These are phyloP conservation scores for Apamea sordens DNA, from an alignment of 2,888 invertebrate genomes.

Conservation along the genomic window DNA sequence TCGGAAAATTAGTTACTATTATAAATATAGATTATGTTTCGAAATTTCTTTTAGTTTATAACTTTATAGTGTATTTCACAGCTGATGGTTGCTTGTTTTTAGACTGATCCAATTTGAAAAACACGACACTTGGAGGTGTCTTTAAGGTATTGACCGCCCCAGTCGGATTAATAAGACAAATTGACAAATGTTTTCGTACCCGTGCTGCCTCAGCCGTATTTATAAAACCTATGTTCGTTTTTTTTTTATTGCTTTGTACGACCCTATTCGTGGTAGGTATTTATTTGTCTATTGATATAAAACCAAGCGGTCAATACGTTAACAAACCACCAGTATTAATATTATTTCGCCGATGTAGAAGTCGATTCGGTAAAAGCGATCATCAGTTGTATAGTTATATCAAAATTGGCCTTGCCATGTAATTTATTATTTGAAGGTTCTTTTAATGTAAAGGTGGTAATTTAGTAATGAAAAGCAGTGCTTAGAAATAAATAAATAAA, in stretches of 20 bases:
- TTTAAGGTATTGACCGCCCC: not conserved
- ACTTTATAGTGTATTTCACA: conserved; percentile 50
- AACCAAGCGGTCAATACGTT: conserved; percentile 1
- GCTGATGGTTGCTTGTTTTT: conserved; percentile 62
- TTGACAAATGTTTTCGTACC: not conserved
- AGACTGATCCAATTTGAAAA: conserved; percentile 55
- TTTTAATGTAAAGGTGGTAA: conserved; percentile 80
- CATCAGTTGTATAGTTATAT: conserved; percentile 65
- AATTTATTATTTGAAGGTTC: conserved; percentile 78
- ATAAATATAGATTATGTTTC: conserved; percentile 63
- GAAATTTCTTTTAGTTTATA: conserved; percentile 60
- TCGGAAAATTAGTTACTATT: conserved; percentile 68
- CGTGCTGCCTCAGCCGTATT: not conserved
- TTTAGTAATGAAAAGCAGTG: conserved; percentile 85
- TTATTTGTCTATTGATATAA: not conserved
- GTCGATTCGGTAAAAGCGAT: conserved; percentile 52
- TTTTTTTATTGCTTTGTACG: not conserved
- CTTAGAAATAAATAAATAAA: conserved; percentile 86
- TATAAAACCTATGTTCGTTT: not conserved
- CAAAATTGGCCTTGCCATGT: conserved; percentile 86
- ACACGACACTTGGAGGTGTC: conserved; percentile 38
- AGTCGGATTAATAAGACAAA: not conserved
- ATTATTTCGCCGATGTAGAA: conserved; percentile 45
- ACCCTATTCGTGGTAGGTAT: not conserved
- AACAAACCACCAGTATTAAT: conserved; percentile 54